These are phyloP conservation scores for Lerema accius DNA, from an alignment of 1,140 invertebrate species.

Conservation along the genomic window DNA sequence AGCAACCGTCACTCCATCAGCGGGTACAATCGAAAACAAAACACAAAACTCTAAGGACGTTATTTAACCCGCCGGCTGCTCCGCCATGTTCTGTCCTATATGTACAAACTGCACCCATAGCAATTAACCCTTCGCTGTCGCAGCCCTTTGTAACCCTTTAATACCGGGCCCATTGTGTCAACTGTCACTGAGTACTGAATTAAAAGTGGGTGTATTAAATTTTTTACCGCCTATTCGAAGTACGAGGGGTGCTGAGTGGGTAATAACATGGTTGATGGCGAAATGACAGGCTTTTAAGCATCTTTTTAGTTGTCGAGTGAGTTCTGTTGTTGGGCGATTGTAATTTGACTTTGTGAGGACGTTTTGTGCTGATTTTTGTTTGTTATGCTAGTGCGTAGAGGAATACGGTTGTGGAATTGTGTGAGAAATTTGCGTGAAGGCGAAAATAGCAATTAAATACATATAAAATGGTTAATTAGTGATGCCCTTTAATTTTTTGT, in stretches of 20 bases:
- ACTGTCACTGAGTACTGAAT: conserved; percentile 69
- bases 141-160: conserved; percentile 68
- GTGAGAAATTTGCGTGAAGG: too few species aligned
- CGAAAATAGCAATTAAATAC: too few species aligned
- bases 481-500: too few species aligned
- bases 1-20: not conserved
- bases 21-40: not conserved
- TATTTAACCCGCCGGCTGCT: conserved; percentile 6
- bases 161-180: conserved; percentile 67
- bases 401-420: not conserved
- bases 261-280: conserved; percentile 57
- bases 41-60: not conserved
- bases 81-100: conserved; percentile 33
- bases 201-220: conserved; percentile 72
- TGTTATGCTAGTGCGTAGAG: not conserved
- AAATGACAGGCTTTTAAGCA: conserved; percentile 66
- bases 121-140: conserved; percentile 73
- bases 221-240: conserved; percentile 53
- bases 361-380: conserved; percentile 15
- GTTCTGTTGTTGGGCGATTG: conserved; percentile 5
- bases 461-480: too few species aligned
- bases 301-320: conserved; percentile 19
- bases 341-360: conserved; percentile 30
- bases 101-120: conserved; percentile 58
- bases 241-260: conserved; percentile 51